Evolutionary conservation across 2,888 invertebrate species (phyloP), one percentile per base, ranked within the genome.

Genomic region (Drosophila formosana): DNA sequence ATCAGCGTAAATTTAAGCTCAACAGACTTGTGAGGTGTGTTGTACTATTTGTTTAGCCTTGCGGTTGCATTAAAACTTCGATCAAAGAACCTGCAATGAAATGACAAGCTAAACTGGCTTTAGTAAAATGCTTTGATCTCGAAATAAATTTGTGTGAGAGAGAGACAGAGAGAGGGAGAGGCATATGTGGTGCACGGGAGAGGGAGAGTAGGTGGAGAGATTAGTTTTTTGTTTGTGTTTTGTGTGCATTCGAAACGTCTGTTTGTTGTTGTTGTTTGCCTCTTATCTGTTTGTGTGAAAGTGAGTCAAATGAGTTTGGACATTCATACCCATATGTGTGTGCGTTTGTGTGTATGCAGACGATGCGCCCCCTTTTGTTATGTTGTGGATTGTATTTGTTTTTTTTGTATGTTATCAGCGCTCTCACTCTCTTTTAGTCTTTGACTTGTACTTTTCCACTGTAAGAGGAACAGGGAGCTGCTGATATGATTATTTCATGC

Each of bases 201-300:
- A 30, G 52, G 34, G 39, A 25, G 7, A 23, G 37, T 9, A 23
- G 37, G 18, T 26, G n/a, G 43, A 3, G 13, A 43, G 57, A 60
- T 65, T 43, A 52, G 37, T 61, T 57, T 57, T 23, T 45, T 60
- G 49, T 32, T 39, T 78, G 32, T 39, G 8, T 55, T 78, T 70
- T 53, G 66, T 66, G 72, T 65, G 75, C 43, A 25, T 68, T 65
- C 55, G 43, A 58, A 62, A 23, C 68, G 62, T 73, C 70, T 78
- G 64, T 63, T 62, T 78, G 53, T 69, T 75, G 53, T 69, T 70
- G 51, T 84, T 78, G 72, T 65, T 70, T 78, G 80, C 26, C 52
- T 84, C 63, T 57, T 56, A 63, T 76, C 79, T 85, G 86, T 79
- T 88, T 85, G 80, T 79, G 88, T 82, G 82, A 82, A 82, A 82